Conservation (phyloP, 2,888 invertebrate genomes). For the Coleophora flavipennella region DNA sequence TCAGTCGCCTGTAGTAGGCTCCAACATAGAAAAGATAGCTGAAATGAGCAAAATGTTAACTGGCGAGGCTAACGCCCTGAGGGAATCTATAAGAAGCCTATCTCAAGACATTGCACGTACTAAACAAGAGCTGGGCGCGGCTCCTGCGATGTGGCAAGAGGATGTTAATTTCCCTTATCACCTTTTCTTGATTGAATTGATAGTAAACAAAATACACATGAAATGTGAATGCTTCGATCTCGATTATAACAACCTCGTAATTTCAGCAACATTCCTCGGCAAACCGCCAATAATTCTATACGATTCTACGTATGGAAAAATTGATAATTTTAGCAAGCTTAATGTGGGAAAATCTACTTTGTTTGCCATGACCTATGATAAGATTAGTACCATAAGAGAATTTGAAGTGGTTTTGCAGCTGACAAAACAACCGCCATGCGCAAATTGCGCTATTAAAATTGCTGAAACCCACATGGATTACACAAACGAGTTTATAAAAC, state of each 20-base stretch:
- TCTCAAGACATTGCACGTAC: slow-evolving; percentile 45
- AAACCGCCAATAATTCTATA: slow-evolving; percentile 54
- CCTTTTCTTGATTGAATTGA: slow-evolving; percentile 55
- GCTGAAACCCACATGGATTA: slow-evolving; percentile 54
- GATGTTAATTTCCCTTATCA: slow-evolving; percentile 57
- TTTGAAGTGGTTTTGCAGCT: slow-evolving; percentile 46
- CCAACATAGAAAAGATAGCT: slow-evolving; percentile 52
- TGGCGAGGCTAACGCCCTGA: slow-evolving; percentile 53
- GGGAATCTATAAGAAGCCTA: slow-evolving; percentile 48
- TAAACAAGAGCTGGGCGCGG: slow-evolving; percentile 33
- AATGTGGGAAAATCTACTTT: slow-evolving; percentile 59
- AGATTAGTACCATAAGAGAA: slow-evolving; percentile 51
- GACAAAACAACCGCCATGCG: slow-evolving; percentile 57
- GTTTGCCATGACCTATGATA: slow-evolving; percentile 65
- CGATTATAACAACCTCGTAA: slow-evolving; percentile 54
- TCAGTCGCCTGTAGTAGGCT: slow-evolving; percentile 26
- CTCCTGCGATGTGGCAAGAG: slow-evolving; percentile 19
- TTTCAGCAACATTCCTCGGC: slow-evolving; percentile 51
- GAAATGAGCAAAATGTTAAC: slow-evolving; percentile 53
- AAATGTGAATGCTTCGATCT: slow-evolving; percentile 64
- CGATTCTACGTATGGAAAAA: slow-evolving; percentile 50
- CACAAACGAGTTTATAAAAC: slow-evolving; percentile 39
- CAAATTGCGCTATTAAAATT: slow-evolving; percentile 50
- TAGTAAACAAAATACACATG: slow-evolving; percentile 63
- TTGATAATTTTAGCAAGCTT: slow-evolving; percentile 43